Percentiles rank a stretch among this genome's conserved stretches.
These are phyloP conservation scores for Channallabes apus DNA, from an alignment of 2,797 vertebrate species.

Conservation along the genomic window DNA sequence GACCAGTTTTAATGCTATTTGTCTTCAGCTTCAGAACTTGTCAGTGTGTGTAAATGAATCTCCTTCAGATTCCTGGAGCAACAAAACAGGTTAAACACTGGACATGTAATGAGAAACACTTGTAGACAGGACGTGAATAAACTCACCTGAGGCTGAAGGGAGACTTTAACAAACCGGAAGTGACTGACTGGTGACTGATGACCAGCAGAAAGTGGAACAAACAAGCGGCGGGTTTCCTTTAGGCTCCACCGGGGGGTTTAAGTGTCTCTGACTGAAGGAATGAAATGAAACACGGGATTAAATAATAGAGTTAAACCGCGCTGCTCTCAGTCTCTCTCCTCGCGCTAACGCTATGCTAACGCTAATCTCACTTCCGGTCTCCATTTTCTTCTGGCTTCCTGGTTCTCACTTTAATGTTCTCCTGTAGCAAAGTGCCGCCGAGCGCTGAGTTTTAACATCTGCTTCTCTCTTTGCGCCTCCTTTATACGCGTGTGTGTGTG, in stretches of 20 bases:
- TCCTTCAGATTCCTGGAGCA: not conserved
- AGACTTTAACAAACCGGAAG: slow-evolving; percentile 12
- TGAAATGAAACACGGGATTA: not conserved
- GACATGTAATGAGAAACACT: not conserved
- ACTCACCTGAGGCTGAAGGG: not conserved
- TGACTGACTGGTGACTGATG: not conserved
- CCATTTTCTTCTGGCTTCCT: not conserved
- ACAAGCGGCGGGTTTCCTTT: not conserved
- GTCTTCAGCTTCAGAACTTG: not conserved
- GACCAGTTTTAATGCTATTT: not conserved
- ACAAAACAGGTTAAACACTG: not conserved
- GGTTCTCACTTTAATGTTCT: not conserved
- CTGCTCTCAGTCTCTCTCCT: not conserved
- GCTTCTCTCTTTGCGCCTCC: not conserved
- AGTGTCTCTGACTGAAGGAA: too few relatives aligned
- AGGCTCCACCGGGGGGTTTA: not conserved
- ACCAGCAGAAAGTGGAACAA: not conserved
- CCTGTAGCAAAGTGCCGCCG: too few relatives aligned
- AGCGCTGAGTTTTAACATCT: not conserved
- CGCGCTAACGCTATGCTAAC: not conserved
- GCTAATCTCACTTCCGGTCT: not conserved
- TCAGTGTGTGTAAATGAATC: not conserved
- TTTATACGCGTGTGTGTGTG: not conserved
- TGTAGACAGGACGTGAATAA: not conserved
- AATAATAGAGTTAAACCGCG: not conserved